Base-by-base conservation (phyloP, 2,113 vertebrate species). In the Puntigrus tetrazona region DNA sequence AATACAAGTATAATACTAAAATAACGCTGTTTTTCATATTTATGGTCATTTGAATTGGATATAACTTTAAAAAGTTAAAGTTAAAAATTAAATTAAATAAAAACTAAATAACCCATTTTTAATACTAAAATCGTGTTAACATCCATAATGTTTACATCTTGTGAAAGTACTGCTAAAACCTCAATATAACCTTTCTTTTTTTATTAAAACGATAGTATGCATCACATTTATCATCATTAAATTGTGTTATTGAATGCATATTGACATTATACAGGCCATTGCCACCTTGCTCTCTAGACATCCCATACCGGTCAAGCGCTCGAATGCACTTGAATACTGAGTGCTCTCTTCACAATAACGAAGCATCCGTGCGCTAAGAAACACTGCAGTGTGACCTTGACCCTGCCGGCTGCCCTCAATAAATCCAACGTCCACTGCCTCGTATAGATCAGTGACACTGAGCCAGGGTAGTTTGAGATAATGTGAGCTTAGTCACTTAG, bases 311-410 rank as follows among this genome's bases (percentile, higher is more conserved):
- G 22, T 27, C 11, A 27, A 11, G 10, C 38, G 13, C 70, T 72
- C 14, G 22, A 72, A 72, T 72, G 69, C 69, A 43, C 38, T 43
- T 72, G 38, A 73, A 45, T 73, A 45, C 45, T 16, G 70, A 73
- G 45, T 27, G 70, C 38, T 73, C 70, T 73, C 70, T 45, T 45
- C 70, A 45, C 70, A 73, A 73, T 73, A 73, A 73, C 27, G 36
- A 73, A 45, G 38, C 70, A 43, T 27, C 38, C 25, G 7, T 45
- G 70, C 1, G 18, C 70, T 73, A 38, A 73, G 70, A 73, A 16
- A 45, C 70, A 43, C 36, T 72, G 18, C 18, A 31, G 27, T 18
- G 29, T 38, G 65, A 10, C 65, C 65, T 69, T 38, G 34, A 38
- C 34, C 34, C 34, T 69, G 10, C 22, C 67, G 67, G 36, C 36